A percentile compares a stretch with the other conserved stretches of the same genome.
Evolutionary conservation across 2,888 invertebrate species (phyloP).

Genomic region (Liopterus haemorrhoidalis): DNA sequence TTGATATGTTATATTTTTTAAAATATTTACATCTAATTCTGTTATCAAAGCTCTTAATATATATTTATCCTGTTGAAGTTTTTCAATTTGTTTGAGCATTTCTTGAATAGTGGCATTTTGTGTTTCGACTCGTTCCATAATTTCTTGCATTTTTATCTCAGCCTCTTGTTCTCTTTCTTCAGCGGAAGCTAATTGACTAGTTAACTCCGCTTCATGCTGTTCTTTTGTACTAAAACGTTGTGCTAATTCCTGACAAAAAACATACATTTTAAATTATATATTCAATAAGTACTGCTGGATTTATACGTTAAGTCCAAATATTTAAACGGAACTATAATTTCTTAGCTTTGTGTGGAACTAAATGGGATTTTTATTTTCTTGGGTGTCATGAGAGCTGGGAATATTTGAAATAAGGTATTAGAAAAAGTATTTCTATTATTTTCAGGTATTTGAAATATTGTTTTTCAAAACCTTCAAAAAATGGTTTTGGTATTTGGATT

Average conservation of each 20-base stretch:
- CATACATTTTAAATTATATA: no score
- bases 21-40: slow-evolving; percentile 17
- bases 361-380: no score
- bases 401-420: no score
- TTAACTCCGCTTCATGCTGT: slow-evolving; percentile 36
- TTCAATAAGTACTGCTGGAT: background rate
- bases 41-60: slow-evolving; percentile 11
- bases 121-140: slow-evolving; percentile 36
- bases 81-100: slow-evolving; percentile 19
- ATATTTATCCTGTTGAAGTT: slow-evolving; percentile 17
- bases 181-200: slow-evolving; percentile 38
- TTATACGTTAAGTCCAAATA: background rate
- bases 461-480: no score
- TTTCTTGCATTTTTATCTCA: slow-evolving; percentile 38
- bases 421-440: no score
- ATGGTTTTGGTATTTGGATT: no score
- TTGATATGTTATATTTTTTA: background rate
- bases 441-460: no score
- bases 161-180: slow-evolving; percentile 35
- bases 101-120: slow-evolving; percentile 18
- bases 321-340: background rate
- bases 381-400: no score
- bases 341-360: no score
- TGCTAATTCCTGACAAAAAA: slow-evolving; percentile 17
- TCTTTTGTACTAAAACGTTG: slow-evolving; percentile 20